Evolutionary conservation across 2,888 invertebrate species (phyloP), one percentile per base, ranked within the genome.

Genomic region (Polymixis flavicincta): DNA sequence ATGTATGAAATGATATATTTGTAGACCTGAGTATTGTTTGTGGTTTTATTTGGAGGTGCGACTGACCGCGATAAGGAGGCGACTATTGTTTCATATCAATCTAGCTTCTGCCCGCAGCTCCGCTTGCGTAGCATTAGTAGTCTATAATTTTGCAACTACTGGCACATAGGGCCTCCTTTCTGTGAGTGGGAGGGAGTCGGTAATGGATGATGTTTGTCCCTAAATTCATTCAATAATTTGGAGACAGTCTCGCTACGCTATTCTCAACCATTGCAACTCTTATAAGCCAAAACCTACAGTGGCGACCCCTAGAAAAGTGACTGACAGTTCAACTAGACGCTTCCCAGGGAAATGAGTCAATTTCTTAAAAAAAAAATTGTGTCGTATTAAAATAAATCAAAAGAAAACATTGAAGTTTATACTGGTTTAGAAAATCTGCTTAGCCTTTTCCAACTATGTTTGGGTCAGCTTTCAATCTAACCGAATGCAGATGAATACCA

Each of bases 1-100:
- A 64, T 65, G 57, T 66, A 25, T 28, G 32, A n/a, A 59, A 74
- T 80, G 59, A 80, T 80, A 79, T 71, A 80, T 76, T 76, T 80
- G 52, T 70, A 71, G 57, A 71, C 6, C 48, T n/a, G n/a, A 7
- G 25, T 11, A 61, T 25, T 54, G n/a, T 42, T 66, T 14, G 9
- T 32, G 19, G n/a, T 48, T 68, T 74, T 66, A 68, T 28, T 71
- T 28, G 48, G 17, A n/a, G 17, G 13, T n/a, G 48, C 3, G 37
- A 57, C 71, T 71, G 61, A 32, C 57, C 32, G 65, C 25, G 25
- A 54, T 80, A 25, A 11, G 48, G 22, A 3, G 13, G 14, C 14
- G 17, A 9, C 22, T 48, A 28, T 28, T 48, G 28, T 28, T 45
- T 25, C 19, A 19, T 25, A 48, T 22, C 25, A 48, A n/a, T n/a